phyloP scores from a whole-genome alignment of 2,888 invertebrate genomes.

The Limulus polyphemus region DNA sequence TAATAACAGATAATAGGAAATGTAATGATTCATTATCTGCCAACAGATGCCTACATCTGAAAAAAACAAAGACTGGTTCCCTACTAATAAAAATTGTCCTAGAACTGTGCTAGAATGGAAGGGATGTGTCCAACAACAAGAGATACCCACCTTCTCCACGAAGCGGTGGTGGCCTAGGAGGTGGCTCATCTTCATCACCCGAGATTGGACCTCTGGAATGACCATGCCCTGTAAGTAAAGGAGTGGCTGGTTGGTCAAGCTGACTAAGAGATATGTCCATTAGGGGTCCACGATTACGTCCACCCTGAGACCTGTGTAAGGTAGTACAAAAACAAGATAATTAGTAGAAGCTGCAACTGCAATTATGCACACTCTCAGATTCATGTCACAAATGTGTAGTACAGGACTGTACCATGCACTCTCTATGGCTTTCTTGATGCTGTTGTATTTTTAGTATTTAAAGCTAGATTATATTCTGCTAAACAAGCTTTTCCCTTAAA shows the following conservation, averaged over 20 bases:
- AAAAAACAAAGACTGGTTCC: too few relatives aligned
- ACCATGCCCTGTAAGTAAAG: conserved; percentile 24
- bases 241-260: conserved; percentile 45
- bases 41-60: too few relatives aligned
- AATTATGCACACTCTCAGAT: not conserved
- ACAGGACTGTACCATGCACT: too few relatives aligned
- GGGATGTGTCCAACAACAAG: conserved; percentile 1
- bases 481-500: too few relatives aligned
- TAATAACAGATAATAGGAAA: too few relatives aligned
- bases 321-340: too few relatives aligned
- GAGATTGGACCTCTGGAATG: conserved; percentile 23
- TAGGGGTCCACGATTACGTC: conserved; percentile 53
- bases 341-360: not conserved
- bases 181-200: conserved; percentile 35
- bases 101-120: not conserved
- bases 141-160: conserved; percentile 56
- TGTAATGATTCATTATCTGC: too few relatives aligned
- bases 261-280: conserved; percentile 46
- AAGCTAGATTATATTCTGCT: too few relatives aligned
- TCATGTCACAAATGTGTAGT: too few relatives aligned
- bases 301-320: conserved; percentile 15
- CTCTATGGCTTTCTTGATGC: too few relatives aligned
- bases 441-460: too few relatives aligned
- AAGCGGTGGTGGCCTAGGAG: conserved; percentile 74
- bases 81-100: too few relatives aligned